Evolutionary conservation across 1,140 invertebrate species (phyloP), one percentile per base, ranked within the genome.

Genomic region (Atta colombica): DNA sequence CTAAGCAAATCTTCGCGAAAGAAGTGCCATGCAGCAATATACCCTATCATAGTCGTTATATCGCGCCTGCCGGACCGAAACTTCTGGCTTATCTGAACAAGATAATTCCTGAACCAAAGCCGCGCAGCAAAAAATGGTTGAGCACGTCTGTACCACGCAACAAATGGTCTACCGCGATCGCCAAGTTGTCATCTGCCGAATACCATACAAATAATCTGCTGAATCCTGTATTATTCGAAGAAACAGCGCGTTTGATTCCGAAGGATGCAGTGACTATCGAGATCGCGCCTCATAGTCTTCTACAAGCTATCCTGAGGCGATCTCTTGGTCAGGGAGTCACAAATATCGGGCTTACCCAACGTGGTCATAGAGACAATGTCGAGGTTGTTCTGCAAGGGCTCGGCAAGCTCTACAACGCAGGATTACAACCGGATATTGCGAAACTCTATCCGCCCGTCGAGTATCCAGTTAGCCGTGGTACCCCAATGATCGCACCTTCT

Each of bases 181-280:
- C 97, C 1, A 96, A 96, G 78, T 92, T 96, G 14, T 98, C 97
- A 0, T 99, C 98, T 0, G 97, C 98, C 4, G 98, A 98, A 90
- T 99, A 99, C 93, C 98, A 99, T 92, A 98, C 98, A 0, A 99
- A 99, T 93, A 99, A 99, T 94, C 95, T 99, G 7, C 94, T 99
- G 61, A 97, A 95, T 88, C 97, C 98, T 25, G 98, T 99, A 0
- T 95, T 98, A 0, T 99, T 99, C 92, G 97, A 99, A 91, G 98
- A 99, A 94, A 97, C 97, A 0, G 95, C 98, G 1, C 95, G 96
- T 12, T 95, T 97, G 69, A 97, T 99, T 35, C 98, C 98, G 0
- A 95, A 96, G 61, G 97, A 99, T 93, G 97, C 98, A 0, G 95
- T 99, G 72, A 96, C 97, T 0, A 97, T 98, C 91, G 97, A 98